These are phyloP conservation scores for Gavia stellata DNA, from an alignment of 2,113 vertebrate species.

Conservation along the genomic window DNA sequence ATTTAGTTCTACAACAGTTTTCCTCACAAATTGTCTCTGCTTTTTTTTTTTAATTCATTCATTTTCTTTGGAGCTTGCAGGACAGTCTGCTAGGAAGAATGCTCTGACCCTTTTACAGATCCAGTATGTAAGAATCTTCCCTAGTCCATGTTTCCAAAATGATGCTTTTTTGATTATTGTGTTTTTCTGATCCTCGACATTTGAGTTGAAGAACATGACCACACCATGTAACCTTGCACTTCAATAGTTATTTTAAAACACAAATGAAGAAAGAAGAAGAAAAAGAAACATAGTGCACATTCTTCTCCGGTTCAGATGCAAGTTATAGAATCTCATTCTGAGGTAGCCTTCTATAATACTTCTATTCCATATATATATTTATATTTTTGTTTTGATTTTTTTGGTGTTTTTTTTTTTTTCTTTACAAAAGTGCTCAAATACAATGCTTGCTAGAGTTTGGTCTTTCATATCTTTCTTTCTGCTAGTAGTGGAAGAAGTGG, in stretches of 20 bases:
- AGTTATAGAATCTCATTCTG: slow-evolving; percentile 75
- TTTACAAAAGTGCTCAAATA: slow-evolving; percentile 75
- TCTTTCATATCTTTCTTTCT: slow-evolving; percentile 66
- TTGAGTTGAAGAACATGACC: slow-evolving; percentile 56
- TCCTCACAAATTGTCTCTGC: background rate
- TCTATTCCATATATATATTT: slow-evolving; percentile 57
- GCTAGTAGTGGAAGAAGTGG: slow-evolving; percentile 26
- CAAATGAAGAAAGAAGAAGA: slow-evolving; percentile 59
- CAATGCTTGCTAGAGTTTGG: slow-evolving; percentile 67
- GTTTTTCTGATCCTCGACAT: slow-evolving; percentile 18
- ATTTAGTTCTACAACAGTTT: background rate
- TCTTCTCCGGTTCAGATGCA: slow-evolving; percentile 75
- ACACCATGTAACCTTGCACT: slow-evolving; percentile 62
- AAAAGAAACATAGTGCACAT: slow-evolving; percentile 73
- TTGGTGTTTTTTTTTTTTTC: background rate
- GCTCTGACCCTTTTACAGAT: background rate
- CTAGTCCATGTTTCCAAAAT: background rate
- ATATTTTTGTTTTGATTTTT: slow-evolving; percentile 9
- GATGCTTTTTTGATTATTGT: background rate
- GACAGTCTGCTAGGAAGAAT: slow-evolving; percentile 20
- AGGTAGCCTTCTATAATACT: slow-evolving; percentile 79
- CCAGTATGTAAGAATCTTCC: background rate
- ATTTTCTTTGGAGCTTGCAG: background rate
- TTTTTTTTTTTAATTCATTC: background rate
- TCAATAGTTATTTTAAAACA: slow-evolving; percentile 56